A percentile compares a stretch with the other conserved stretches of the same genome.
Conservation (phyloP, 1,140 invertebrate species). For the Hetaerina americana region DNA sequence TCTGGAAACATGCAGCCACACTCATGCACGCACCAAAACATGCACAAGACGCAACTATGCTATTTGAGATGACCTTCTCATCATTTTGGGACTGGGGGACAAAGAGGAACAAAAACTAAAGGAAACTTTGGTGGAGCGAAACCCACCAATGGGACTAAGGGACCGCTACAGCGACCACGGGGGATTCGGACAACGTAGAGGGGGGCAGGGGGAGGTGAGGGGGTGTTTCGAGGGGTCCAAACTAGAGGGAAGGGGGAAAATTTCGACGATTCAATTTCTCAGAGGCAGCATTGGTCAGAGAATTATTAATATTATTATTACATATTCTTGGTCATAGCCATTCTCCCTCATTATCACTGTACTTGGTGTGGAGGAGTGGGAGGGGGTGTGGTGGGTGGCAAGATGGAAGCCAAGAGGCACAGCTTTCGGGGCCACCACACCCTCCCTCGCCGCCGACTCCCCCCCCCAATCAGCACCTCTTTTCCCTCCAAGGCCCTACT, state of each 20-base stretch:
- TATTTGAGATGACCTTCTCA: background rate
- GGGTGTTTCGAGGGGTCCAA: too few species aligned
- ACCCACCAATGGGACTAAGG: background rate
- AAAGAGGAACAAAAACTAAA: background rate
- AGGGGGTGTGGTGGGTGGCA: background rate
- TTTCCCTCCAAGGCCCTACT: too few species aligned
- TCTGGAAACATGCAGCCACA: constrained; percentile 12
- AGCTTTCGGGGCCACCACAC: too few species aligned
- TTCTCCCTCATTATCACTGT: background rate
- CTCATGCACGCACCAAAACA: constrained; percentile 7
- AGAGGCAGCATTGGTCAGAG: background rate
- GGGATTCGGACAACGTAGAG: background rate
- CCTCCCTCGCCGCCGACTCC: too few species aligned
- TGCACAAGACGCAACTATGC: background rate
- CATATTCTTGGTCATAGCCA: too few species aligned
- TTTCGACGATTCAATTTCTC: background rate
- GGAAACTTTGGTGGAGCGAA: background rate
- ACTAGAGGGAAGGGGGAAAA: too few species aligned
- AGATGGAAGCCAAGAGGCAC: too few species aligned
- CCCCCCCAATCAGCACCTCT: background rate
- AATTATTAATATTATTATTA: background rate
- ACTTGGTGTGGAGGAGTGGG: background rate
- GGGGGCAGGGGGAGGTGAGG: too few species aligned
- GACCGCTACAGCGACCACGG: background rate
- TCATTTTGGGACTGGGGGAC: too few species aligned